Evolutionary conservation across 2,113 vertebrate species (phyloP).

Genomic region (Megaceryle maxima): DNA sequence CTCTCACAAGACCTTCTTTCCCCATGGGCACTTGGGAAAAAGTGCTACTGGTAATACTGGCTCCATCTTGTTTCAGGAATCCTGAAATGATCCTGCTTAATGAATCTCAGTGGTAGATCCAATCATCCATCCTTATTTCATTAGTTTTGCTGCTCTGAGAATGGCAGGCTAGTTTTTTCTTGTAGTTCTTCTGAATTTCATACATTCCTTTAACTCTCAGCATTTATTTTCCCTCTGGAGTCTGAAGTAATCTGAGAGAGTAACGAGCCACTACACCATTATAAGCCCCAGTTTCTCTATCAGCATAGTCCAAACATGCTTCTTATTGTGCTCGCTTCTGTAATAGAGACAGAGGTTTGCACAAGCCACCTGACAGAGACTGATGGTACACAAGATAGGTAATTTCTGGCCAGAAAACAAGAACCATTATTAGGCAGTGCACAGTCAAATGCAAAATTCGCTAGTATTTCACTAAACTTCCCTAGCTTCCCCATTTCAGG

Average conservation of each 20-base stretch:
- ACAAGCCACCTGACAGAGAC: background rate
- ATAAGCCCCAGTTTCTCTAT: slow-evolving; percentile 23
- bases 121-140: background rate
- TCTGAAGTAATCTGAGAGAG: slow-evolving; percentile 54
- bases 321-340: background rate
- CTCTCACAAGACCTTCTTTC: background rate
- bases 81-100: background rate
- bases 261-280: background rate
- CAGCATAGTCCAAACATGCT: background rate
- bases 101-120: background rate
- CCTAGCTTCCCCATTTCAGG: background rate
- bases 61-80: background rate
- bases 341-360: slow-evolving; percentile 5
- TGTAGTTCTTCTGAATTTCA: slow-evolving; percentile 44
- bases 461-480: background rate
- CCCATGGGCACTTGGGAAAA: background rate
- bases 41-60: background rate
- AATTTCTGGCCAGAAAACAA: slow-evolving; percentile 15
- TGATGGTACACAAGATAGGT: background rate
- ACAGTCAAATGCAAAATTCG: background rate
- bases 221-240: slow-evolving; percentile 51
- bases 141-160: slow-evolving; percentile 38
- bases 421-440: background rate
- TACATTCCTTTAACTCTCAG: slow-evolving; percentile 44
- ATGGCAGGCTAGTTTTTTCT: slow-evolving; percentile 24